Evolutionary conservation across 2,888 invertebrate genomes (phyloP).

Genomic region (Syritta pipiens): DNA sequence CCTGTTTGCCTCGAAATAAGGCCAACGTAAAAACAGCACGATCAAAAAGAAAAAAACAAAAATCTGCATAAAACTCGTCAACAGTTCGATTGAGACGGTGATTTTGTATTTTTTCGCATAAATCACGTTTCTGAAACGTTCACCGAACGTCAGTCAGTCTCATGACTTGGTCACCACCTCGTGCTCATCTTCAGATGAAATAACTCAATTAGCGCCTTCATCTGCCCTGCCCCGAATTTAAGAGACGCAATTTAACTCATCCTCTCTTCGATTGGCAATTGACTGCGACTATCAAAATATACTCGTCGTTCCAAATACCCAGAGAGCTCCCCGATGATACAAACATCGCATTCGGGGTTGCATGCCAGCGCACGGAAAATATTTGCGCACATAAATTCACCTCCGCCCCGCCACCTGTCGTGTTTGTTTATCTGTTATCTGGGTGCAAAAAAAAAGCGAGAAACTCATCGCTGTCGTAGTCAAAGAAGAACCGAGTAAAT

Average conservation of each 20-base stretch:
- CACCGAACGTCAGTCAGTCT: too few species aligned
- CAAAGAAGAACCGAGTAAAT: constrained; percentile 34
- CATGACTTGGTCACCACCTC: too few species aligned
- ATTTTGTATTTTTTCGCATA: too few species aligned
- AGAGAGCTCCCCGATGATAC: constrained; percentile 17
- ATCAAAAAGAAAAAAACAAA: too few species aligned
- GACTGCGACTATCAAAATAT: constrained; percentile 45
- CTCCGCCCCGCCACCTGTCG: not conserved
- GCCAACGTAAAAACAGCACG: too few species aligned
- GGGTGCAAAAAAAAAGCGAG: constrained; percentile 36
- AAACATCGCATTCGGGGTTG: constrained; percentile 1
- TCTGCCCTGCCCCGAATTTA: constrained; percentile 3
- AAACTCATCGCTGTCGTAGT: not conserved
- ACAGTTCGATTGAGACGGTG: too few species aligned
- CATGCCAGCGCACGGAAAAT: constrained; percentile 16
- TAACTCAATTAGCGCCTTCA: not conserved
- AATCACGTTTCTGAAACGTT: too few species aligned
- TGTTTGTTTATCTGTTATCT: constrained; percentile 55
- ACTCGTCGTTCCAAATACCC: not conserved
- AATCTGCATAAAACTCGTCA: too few species aligned
- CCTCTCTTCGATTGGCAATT: too few species aligned
- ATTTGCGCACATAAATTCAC: constrained; percentile 4
- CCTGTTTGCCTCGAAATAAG: too few species aligned
- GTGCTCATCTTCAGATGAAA: not conserved
- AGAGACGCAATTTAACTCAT: too few species aligned